Percentiles rank a stretch among this genome's conserved stretches.
phyloP scores from a whole-genome alignment of 2,888 invertebrate genomes.

The Zootermopsis nevadensis region DNA sequence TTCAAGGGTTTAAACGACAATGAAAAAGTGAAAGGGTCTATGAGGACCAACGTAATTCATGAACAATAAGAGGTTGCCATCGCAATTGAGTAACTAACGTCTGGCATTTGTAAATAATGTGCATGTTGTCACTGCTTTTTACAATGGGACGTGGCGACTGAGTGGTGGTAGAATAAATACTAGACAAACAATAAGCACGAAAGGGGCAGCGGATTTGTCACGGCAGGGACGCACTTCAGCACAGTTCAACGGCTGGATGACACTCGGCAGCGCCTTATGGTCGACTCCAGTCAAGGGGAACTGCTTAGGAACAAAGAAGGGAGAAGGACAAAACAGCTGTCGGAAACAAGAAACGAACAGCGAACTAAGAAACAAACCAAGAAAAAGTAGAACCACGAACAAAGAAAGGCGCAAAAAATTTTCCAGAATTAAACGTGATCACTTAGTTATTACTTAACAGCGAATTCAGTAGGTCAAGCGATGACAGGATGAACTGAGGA shows the following conservation, averaged over 20 bases:
- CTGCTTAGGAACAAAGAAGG: neutral
- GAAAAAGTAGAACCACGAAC: too few relatives aligned
- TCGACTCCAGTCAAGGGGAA: neutral
- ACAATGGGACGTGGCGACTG: slow-evolving; percentile 9
- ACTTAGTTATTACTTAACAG: too few relatives aligned
- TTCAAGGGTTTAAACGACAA: neutral
- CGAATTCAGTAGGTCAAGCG: too few relatives aligned
- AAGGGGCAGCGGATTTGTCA: neutral
- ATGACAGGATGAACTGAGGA: too few relatives aligned
- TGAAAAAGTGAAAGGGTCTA: neutral
- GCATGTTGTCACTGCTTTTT: neutral
- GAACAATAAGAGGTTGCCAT: neutral
- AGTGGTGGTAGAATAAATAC: neutral
- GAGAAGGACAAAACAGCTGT: too few relatives aligned
- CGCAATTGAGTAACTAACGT: neutral
- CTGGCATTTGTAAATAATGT: neutral
- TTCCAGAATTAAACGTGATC: too few relatives aligned
- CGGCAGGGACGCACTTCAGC: neutral
- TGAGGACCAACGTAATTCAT: neutral
- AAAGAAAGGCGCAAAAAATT: too few relatives aligned
- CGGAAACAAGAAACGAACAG: too few relatives aligned
- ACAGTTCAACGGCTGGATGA: neutral
- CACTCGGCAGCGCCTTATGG: neutral
- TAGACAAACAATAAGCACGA: neutral
- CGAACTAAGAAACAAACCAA: too few relatives aligned